Percentiles rank a stretch among this genome's conserved stretches.
Evolutionary conservation across 1,140 invertebrate genomes (phyloP).

Genomic region (Drosophila ironensis): DNA sequence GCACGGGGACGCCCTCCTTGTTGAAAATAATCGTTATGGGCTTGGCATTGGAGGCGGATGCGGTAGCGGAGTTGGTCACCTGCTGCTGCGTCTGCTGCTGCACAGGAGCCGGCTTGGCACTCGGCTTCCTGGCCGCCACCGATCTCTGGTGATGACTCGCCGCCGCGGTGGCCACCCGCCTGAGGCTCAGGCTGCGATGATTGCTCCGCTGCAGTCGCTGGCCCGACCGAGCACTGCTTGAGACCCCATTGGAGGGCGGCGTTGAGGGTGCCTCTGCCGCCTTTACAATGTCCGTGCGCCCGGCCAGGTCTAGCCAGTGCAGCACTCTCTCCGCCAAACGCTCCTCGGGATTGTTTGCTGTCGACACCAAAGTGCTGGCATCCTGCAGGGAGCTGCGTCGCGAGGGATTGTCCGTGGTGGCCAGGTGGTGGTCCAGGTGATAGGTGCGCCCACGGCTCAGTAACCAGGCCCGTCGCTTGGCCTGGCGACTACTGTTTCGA

Average conservation of each 20-base stretch:
- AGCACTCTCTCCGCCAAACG: constrained; percentile 75
- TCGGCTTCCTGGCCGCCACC: constrained; percentile 20
- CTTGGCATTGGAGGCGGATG: constrained; percentile 58
- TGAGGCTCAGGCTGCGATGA: constrained; percentile 42
- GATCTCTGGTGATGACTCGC: constrained; percentile 29
- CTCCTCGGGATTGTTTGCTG: constrained; percentile 68
- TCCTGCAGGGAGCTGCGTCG: constrained; percentile 72
- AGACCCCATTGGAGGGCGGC: constrained; percentile 2
- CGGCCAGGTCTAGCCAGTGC: constrained; percentile 76
- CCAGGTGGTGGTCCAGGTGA: constrained; percentile 40
- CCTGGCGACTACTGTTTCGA: constrained; percentile 32
- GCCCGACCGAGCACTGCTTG: constrained; percentile 23
- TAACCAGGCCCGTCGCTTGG: constrained; percentile 57
- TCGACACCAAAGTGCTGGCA: constrained; percentile 4
- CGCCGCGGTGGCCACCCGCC: constrained; percentile 27
- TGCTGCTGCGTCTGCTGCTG: too few species aligned
- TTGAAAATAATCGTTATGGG: constrained; percentile 80
- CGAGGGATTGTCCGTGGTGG: constrained; percentile 49
- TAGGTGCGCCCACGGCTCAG: constrained; percentile 53
- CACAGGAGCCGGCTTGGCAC: constrained; percentile 1
- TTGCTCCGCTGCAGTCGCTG: constrained; percentile 33
- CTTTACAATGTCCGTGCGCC: constrained; percentile 59
- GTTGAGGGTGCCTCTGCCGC: neutral
- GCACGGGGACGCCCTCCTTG: constrained; percentile 75
- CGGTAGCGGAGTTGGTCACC: constrained; percentile 8